Evolutionary conservation across 2,797 vertebrate species (phyloP), one percentile per base, ranked within the genome.

Genomic region (Danionella dracula): DNA sequence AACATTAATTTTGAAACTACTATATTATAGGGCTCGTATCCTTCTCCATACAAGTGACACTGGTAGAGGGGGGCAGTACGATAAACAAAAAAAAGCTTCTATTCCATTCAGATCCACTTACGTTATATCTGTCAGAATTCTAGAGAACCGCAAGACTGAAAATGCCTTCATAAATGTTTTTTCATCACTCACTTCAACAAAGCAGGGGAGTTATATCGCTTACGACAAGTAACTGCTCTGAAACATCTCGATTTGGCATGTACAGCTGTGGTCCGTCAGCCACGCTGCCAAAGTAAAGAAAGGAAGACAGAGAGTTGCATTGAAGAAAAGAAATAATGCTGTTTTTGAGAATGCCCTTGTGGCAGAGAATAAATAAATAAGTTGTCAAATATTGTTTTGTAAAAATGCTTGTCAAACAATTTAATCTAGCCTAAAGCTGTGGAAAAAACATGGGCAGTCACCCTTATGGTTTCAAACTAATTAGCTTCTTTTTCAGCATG

Each of bases 281-380:
- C 31, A 8, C 35, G 23, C 29, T 69, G 51, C 41, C 42, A 55
- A 7, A 61, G 67, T 49, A 64, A 34, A 44, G 66, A 66, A 15
- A 60, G 40, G 40, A 27, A 16, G 7, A 8, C 32, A 20, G 16
- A 23, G 29, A n/a, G 32, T n/a, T 27, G 20, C 53, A 55, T 23
- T 12, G 48, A 74, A 60, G 64, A 70, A 72, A 74, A 77, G 55
- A 41, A 60, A 70, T 9, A 54, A 64, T 38, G 29, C 55, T 61
- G 23, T 16, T 38, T 72, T 57, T 51, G 61, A 45, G 66, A 40
- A 12, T 44, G 48, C 40, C 54, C 40, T 50, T 0, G 13, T 42
- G 48, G 50, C n/a, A 53, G 35, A 29, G 55, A 57, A 21, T 27
- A 41, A 42, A 51, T 37, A 45, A 53, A 59, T 42, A 55, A 55